Evolutionary conservation across 2,113 vertebrate genomes (phyloP).

Genomic region (Mastomys coucha): DNA sequence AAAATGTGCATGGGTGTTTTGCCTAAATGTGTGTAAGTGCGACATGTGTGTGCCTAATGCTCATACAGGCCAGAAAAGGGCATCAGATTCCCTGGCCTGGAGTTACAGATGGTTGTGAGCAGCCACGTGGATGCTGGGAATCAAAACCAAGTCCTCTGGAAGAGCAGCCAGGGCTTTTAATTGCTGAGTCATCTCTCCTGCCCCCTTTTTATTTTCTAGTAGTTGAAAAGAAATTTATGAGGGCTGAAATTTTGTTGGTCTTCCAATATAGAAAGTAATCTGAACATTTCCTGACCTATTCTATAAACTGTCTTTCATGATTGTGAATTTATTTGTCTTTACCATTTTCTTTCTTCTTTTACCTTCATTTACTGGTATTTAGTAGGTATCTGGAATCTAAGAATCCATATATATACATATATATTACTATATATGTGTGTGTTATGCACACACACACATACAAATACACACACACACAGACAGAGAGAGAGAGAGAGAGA

Average conservation of each 20-base stretch:
- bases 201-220: background rate
- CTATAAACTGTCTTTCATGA: constrained; percentile 25
- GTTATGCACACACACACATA: background rate
- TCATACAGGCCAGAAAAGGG: background rate
- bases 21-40: background rate
- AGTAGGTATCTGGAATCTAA: constrained; percentile 22
- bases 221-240: background rate
- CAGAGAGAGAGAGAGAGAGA: background rate
- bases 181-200: background rate
- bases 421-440: background rate
- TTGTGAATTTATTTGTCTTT: constrained; percentile 18
- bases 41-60: background rate
- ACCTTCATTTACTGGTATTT: background rate
- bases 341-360: background rate
- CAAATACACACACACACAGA: background rate
- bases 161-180: background rate
- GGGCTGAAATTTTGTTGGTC: constrained; percentile 21
- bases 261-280: background rate
- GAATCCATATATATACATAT: background rate
- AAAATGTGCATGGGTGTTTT: background rate
- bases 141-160: background rate
- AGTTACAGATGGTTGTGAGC: background rate
- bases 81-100: background rate
- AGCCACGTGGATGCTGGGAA: background rate
- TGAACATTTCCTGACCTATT: background rate